Evolutionary conservation across 2,888 invertebrate species (phyloP).

Genomic region (Drosophila hamatofila): DNA sequence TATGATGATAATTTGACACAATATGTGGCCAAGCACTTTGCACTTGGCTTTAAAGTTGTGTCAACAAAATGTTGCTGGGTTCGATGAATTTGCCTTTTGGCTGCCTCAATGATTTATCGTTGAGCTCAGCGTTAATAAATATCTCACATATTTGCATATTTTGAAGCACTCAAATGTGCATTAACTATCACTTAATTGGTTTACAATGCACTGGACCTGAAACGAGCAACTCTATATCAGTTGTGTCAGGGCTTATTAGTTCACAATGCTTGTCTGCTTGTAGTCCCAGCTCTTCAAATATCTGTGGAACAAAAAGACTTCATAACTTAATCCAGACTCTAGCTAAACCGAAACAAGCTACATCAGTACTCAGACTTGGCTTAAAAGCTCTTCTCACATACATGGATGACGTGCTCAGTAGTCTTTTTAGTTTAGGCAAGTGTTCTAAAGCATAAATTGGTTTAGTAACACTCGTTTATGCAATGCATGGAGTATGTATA

Average conservation of each 20-base stretch:
- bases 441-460: not conserved
- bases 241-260: too few relatives aligned
- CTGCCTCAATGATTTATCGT: slow-evolving; percentile 27
- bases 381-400: not conserved
- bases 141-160: slow-evolving; percentile 28
- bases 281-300: too few relatives aligned
- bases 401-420: not conserved
- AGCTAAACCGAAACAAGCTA: too few relatives aligned
- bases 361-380: not conserved
- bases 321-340: not conserved
- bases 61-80: slow-evolving; percentile 28
- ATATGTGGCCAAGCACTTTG: slow-evolving; percentile 48
- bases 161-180: slow-evolving; percentile 42
- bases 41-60: slow-evolving; percentile 41
- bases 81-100: slow-evolving; percentile 17
- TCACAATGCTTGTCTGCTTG: too few relatives aligned
- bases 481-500: not conserved
- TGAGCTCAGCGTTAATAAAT: slow-evolving; percentile 40
- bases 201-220: slow-evolving; percentile 21
- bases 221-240: not conserved
- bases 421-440: not conserved
- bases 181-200: slow-evolving; percentile 43
- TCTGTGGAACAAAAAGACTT: too few relatives aligned
- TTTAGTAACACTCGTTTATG: not conserved
- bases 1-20: slow-evolving; percentile 62